Base-by-base conservation (phyloP, 1,140 invertebrate genomes). In the Holcopasites calliopsidis region DNA sequence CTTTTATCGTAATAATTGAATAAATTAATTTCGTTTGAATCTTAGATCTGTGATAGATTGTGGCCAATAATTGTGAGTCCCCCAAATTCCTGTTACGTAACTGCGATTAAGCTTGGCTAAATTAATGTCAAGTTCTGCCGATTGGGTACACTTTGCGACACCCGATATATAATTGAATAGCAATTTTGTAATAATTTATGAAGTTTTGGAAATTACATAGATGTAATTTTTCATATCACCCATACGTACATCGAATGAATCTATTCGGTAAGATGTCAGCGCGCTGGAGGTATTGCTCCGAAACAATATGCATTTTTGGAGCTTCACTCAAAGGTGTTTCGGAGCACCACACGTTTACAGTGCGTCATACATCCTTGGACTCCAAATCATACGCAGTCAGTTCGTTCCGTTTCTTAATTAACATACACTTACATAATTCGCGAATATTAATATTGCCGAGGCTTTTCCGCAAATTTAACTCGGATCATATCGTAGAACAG, bases 11-110 rank as follows among this genome's bases (percentile, higher is more conserved):
- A 28, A 49, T 60, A 0, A 6, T 13, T 18, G 16, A 35, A 23
- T n/a, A n/a, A 33, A 64, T 54, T 42, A 31, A 42, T 23, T 13
- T 13, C 6, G 7, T 65, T 21, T 16, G 10, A 18, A 18, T 49
- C 1, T 38, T 1, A 68, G 38, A 57, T 68, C 50, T 31, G 13
- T 1, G 2, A 21, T 49, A 21, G 7, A 50, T 33, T 18, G n/a
- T 49, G 44, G 4, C 6, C 13, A 42, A 44, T 47, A 26, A 73
- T 55, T 35, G 10, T 35, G 13, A 16, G 3, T 8, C 8, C 31
- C 31, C 5, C 69, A 58, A 44, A 79, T 70, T 40, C 62, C 47
- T 18, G 18, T 79, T 76, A 75, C 38, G 64, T 74, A 79, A 81
- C 35, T 35, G 11, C 38, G 31, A 69, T 65, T 50, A 58, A 68